These are phyloP conservation scores for Caenorhabditis zanzibari DNA, from an alignment of 2,888 invertebrate species.

Conservation along the genomic window DNA sequence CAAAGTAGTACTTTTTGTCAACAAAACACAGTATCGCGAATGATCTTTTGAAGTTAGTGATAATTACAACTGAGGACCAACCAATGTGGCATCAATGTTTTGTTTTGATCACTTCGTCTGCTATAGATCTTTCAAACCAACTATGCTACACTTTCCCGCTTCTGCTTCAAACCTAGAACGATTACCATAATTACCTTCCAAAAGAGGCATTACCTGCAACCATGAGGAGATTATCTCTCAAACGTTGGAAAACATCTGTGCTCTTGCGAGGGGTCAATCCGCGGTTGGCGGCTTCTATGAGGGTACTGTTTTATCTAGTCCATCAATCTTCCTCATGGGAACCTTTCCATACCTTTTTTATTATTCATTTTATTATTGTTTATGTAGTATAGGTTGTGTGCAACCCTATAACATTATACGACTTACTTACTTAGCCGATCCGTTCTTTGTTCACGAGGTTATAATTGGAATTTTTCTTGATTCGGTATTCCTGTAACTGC, in stretches of 20 bases:
- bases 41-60: too few relatives aligned
- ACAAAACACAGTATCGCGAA: too few relatives aligned
- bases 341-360: neutral
- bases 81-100: too few relatives aligned
- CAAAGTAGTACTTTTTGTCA: too few relatives aligned
- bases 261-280: conserved; percentile 52
- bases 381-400: neutral
- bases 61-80: too few relatives aligned
- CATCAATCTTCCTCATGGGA: conserved; percentile 49
- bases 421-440: neutral
- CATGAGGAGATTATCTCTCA: conserved; percentile 33
- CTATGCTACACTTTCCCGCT: too few relatives aligned
- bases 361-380: neutral
- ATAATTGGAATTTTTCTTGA: too few relatives aligned
- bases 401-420: neutral
- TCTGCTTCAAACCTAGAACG: too few relatives aligned
- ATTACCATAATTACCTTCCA: neutral
- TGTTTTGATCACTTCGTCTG: too few relatives aligned
- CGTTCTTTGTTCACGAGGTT: too few relatives aligned
- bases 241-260: conserved; percentile 59
- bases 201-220: conserved; percentile 36
- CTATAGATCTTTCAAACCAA: too few relatives aligned
- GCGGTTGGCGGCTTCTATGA: conserved; percentile 48
- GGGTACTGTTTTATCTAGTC: conserved; percentile 53
- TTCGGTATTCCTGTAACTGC: too few relatives aligned